Percentiles rank a stretch among this genome's conserved stretches.
Conservation (phyloP, 2,888 invertebrate species). For the Psylliodes chrysocephalus region DNA sequence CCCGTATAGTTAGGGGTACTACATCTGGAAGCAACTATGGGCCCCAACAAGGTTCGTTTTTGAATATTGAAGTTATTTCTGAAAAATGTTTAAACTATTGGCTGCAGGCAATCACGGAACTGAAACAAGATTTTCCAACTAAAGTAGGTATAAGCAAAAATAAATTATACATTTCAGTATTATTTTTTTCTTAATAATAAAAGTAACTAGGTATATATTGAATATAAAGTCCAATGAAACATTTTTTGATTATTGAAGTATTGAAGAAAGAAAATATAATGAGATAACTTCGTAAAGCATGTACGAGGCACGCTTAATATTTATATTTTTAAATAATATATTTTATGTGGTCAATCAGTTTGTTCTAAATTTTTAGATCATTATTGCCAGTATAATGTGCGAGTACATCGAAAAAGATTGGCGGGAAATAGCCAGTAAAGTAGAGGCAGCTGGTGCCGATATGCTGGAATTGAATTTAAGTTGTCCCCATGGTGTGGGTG, state of each 20-base stretch:
- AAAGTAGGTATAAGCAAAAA: too few species aligned
- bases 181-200: too few species aligned
- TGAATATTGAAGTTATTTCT: conserved; percentile 98
- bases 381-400: conserved; percentile 98
- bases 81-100: conserved; percentile 96
- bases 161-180: too few species aligned
- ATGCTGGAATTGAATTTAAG: conserved; percentile 96
- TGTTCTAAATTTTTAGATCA: conserved; percentile 67
- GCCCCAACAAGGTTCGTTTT: conserved; percentile 95
- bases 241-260: too few species aligned
- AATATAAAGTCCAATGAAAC: too few species aligned
- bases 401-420: conserved; percentile 88
- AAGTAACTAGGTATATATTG: too few species aligned
- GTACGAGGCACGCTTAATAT: too few species aligned
- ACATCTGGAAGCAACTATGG: conserved; percentile 93
- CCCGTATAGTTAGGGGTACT: conserved; percentile 92
- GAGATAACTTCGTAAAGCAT: neutral
- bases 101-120: conserved; percentile 86
- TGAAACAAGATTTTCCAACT: conserved; percentile 91
- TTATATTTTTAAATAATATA: neutral
- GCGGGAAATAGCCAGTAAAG: conserved; percentile 80
- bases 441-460: conserved; percentile 88
- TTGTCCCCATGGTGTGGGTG: conserved; percentile 99
- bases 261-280: too few species aligned
- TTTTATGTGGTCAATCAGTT: too few species aligned